Conservation (phyloP, 2,888 invertebrate species). For the Cremastinae sp. region DNA sequence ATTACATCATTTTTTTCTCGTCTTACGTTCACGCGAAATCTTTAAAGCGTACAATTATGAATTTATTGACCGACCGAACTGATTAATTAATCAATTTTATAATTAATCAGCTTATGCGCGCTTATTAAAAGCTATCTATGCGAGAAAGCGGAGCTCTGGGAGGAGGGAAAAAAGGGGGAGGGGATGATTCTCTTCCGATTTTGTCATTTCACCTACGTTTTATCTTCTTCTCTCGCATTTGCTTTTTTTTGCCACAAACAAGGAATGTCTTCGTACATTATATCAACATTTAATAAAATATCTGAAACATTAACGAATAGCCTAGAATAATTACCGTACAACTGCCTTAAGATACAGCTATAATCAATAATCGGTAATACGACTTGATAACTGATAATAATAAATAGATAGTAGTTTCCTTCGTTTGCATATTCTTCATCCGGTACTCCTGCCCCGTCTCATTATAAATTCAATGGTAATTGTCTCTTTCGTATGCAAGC, state of each 20-base stretch:
- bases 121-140: conserved; percentile 70
- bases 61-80: conserved; percentile 68
- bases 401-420: conserved; percentile 66
- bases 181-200: conserved; percentile 9
- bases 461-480: conserved; percentile 63
- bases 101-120: conserved; percentile 64
- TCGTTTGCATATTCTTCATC: conserved; percentile 39
- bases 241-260: conserved; percentile 70
- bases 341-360: conserved; percentile 75
- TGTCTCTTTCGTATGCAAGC: conserved; percentile 63
- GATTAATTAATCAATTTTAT: conserved; percentile 64
- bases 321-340: conserved; percentile 77
- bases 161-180: conserved; percentile 2
- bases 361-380: conserved; percentile 69
- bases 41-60: conserved; percentile 65
- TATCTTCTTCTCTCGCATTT: background rate
- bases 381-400: conserved; percentile 68
- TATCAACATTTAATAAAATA: conserved; percentile 80
- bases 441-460: conserved; percentile 59
- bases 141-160: conserved; percentile 56
- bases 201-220: background rate
- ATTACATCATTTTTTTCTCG: background rate
- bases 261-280: conserved; percentile 79
- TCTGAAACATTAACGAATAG: conserved; percentile 80
- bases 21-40: conserved; percentile 58